Evolutionary conservation across 2,113 vertebrate genomes (phyloP).

Genomic region (Anolis sagrei): DNA sequence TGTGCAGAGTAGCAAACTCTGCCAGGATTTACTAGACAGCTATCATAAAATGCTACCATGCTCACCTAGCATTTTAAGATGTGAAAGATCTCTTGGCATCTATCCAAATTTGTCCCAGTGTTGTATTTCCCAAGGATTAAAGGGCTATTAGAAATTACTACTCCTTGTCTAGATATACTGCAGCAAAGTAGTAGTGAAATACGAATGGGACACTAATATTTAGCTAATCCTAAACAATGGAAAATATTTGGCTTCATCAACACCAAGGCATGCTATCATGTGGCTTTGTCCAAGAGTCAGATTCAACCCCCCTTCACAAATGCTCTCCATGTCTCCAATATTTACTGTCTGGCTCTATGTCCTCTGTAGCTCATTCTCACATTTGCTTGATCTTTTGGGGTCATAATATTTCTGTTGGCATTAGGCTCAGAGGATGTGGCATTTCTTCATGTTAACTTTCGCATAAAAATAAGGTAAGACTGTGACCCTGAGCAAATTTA

Average conservation of each 20-base stretch:
- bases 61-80: neutral
- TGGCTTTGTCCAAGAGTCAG: neutral
- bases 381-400: neutral
- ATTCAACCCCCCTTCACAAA: neutral
- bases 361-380: neutral
- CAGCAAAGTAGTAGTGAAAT: neutral
- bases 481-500: neutral
- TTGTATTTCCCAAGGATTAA: neutral
- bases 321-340: neutral
- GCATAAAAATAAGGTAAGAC: neutral
- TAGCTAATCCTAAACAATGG: neutral
- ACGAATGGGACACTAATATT: neutral
- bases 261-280: neutral
- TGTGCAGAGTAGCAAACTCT: neutral
- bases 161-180: neutral
- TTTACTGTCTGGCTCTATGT: constrained; percentile 5
- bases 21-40: neutral
- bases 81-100: neutral
- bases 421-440: too few species aligned
- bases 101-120: neutral
- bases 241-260: neutral
- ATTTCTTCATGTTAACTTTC: neutral
- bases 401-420: neutral
- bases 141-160: neutral
- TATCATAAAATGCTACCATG: neutral